Percentiles rank a stretch among this genome's conserved stretches.
phyloP scores from a whole-genome alignment of 2,797 vertebrate species.

The Limosa lapponica region DNA sequence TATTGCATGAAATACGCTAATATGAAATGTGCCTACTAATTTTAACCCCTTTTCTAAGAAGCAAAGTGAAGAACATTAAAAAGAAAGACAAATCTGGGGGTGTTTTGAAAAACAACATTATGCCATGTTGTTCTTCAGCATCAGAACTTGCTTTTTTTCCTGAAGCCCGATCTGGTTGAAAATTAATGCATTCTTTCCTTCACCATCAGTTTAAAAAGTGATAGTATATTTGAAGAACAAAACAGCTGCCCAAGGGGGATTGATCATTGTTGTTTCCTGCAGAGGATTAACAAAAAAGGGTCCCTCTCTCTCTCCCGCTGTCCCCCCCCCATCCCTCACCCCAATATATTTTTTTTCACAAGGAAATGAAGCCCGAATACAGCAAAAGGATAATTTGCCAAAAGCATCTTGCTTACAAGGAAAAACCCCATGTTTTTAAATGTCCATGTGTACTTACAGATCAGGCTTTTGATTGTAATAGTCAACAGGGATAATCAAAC shows the following conservation, averaged over 20 bases:
- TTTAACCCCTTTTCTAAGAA: slow-evolving; percentile 88
- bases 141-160: slow-evolving; percentile 70
- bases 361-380: slow-evolving; percentile 22
- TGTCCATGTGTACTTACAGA: not conserved
- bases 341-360: not conserved
- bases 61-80: slow-evolving; percentile 74
- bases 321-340: not conserved
- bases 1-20: slow-evolving; percentile 98
- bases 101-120: slow-evolving; percentile 75
- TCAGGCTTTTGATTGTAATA: not conserved
- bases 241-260: slow-evolving; percentile 69
- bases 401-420: not conserved
- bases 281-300: slow-evolving; percentile 62
- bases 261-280: slow-evolving; percentile 61
- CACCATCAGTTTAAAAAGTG: slow-evolving; percentile 76
- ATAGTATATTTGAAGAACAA: slow-evolving; percentile 77
- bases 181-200: slow-evolving; percentile 73
- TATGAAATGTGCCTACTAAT: slow-evolving; percentile 91
- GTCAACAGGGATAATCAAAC: not conserved
- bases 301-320: not conserved
- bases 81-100: slow-evolving; percentile 65
- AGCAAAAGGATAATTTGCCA: slow-evolving; percentile 20
- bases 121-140: slow-evolving; percentile 68
- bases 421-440: not conserved
- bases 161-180: slow-evolving; percentile 70